Evolutionary conservation across 2,888 invertebrate genomes (phyloP), one percentile per base, ranked within the genome.

Genomic region (Pediacus dermestoides): DNA sequence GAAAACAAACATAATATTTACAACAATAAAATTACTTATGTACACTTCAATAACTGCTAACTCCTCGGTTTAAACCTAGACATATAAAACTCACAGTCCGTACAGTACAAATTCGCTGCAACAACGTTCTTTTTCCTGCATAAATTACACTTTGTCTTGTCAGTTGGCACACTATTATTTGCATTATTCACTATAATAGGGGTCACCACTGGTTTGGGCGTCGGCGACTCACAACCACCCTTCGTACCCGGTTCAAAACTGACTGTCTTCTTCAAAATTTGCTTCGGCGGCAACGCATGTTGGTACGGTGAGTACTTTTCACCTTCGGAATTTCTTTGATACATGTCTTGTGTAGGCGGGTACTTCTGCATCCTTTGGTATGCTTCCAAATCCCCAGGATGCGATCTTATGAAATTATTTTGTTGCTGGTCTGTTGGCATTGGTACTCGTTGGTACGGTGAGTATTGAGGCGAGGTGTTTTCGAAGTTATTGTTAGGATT

Each of bases 71-170:
- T 81, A 67, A 87, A 87, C 60, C 85, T 76, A 46, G 88, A 88
- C 84, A 94, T 85, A 63, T 93, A 94, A 71, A 87, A 91, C 64
- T 91, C 89, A 70, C 93, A 93, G 70, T 93, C 91, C 32, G 82
- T 76, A 69, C 93, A 94, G 64, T 92, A 93, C 53, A 83, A 77
- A 18, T 84, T 81, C 8, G 89, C 85, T 9, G 85, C 78, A 31
- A 76, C 77, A 10, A 90, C 83, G 46, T 82, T 78, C 61, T 89
- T 88, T 66, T 92, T 92, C 39, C 89, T 77, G 69, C 93, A 94
- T 54, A 94, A 74, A 69, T 88, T 85, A 66, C 93, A 93, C 41
- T 82, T 82, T 6, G 78, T 74, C 40, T 82, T 81, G 54, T 81
- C 75, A 15, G 52, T 58, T 28, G 57, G 62, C 27, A 65, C 56